Conservation (phyloP, 1,140 invertebrate genomes). For the Dendrolimus kikuchii region DNA sequence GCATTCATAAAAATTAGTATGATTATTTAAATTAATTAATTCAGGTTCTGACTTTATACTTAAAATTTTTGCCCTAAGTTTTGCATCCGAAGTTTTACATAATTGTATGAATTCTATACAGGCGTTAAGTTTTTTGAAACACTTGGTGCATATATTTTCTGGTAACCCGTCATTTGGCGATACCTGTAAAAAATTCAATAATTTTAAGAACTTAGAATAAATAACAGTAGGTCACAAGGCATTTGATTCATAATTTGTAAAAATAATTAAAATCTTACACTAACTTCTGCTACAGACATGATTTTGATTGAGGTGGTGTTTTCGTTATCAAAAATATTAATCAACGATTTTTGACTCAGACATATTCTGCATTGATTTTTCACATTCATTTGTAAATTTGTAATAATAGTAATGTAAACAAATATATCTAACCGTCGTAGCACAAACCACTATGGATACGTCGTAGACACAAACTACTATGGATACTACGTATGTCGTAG, state of each 20-base stretch:
- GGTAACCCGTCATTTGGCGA: slow-evolving; percentile 52
- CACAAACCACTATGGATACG: no score
- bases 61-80: slow-evolving; percentile 20
- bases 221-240: neutral
- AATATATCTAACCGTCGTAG: no score
- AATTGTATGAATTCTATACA: slow-evolving; percentile 53
- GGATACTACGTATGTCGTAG: no score
- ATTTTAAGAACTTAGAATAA: slow-evolving; percentile 3
- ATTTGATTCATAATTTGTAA: no score
- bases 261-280: slow-evolving; percentile 42
- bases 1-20: neutral
- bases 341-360: slow-evolving; percentile 17
- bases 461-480: no score
- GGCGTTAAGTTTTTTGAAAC: slow-evolving; percentile 37
- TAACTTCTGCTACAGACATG: slow-evolving; percentile 39
- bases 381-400: slow-evolving; percentile 47
- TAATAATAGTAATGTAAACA: slow-evolving; percentile 42
- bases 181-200: slow-evolving; percentile 41
- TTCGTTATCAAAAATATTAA: slow-evolving; percentile 26
- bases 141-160: slow-evolving; percentile 43
- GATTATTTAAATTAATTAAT: neutral
- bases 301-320: slow-evolving; percentile 31
- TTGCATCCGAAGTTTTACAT: slow-evolving; percentile 49
- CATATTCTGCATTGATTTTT: slow-evolving; percentile 27
- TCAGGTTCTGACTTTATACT: neutral